phyloP scores from a whole-genome alignment of 1,140 invertebrate genomes.

The Drosophila teissieri region DNA sequence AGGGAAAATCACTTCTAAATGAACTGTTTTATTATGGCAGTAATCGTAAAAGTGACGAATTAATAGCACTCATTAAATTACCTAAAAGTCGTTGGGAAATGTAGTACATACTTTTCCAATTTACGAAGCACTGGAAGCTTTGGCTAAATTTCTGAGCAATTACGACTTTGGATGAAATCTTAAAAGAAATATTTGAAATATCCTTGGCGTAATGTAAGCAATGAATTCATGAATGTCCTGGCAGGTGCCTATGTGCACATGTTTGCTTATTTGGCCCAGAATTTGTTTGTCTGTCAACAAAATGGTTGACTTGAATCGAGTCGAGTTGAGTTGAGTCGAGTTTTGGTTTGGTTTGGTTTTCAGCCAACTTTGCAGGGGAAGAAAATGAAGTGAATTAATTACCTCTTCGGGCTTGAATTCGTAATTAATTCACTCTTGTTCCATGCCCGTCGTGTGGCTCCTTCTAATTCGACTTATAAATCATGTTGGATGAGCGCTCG shows the following conservation, averaged over 20 bases:
- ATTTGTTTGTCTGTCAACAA: slow-evolving; percentile 44
- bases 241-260: slow-evolving; percentile 21
- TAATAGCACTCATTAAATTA: neutral
- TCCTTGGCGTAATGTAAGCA: slow-evolving; percentile 32
- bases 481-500: slow-evolving; percentile 41
- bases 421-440: slow-evolving; percentile 55
- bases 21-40: neutral
- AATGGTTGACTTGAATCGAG: slow-evolving; percentile 34
- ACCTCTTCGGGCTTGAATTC: slow-evolving; percentile 55
- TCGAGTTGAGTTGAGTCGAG: slow-evolving; percentile 17
- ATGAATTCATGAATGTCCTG: slow-evolving; percentile 30
- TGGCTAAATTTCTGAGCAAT: slow-evolving; percentile 8
- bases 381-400: slow-evolving; percentile 59
- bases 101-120: neutral
- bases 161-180: slow-evolving; percentile 26
- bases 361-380: slow-evolving; percentile 24
- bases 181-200: slow-evolving; percentile 34
- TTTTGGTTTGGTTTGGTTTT: slow-evolving; percentile 29
- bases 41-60: neutral
- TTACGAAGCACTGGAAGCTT: neutral
- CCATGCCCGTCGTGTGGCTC: slow-evolving; percentile 15
- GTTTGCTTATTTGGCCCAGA: slow-evolving; percentile 36
- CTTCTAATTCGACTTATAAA: slow-evolving; percentile 43
- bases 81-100: neutral
- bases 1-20: neutral